Evolutionary conservation across 1,140 invertebrate species (phyloP), one percentile per base, ranked within the genome.

Genomic region (Neelides sp.): DNA sequence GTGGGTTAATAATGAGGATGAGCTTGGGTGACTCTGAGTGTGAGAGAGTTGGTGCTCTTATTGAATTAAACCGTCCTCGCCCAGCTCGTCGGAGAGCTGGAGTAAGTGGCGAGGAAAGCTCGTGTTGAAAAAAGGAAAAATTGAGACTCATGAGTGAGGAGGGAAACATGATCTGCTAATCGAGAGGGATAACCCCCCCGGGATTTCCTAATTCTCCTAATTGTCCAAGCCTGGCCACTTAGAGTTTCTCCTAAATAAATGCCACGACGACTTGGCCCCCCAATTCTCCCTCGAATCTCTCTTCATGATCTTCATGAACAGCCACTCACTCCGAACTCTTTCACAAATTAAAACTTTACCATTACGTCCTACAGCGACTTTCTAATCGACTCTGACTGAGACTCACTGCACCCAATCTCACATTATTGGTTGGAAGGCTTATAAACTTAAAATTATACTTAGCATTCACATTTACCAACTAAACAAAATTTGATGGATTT

Each of bases 161-260:
- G 8, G 15, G 58, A 54, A 60, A 60, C 54, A 60, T 60, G 58
- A 60, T 60, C 58, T 60, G 48, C 47, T 60, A 57, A 57, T 60
- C 58, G 58, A 54, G 58, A 60, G 54, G 58, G 51, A 52, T 52
- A 57, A 60, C 32, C 52, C 58, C 54, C 58, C 15, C 12, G 54
- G 48, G 58, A 60, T 47, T 54, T 57, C 34, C 51, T 60, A 60
- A 60, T 60, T 60, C 58, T 56, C 54, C 48, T 60, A 60, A 60
- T 60, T 60, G 58, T 60, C 39, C 35, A 54, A 52, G 52, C 49
- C 50, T 50, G 50, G 55, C 55, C 47, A 54, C 41, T 52, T 45
- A 36, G 36, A 49, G 24, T 35, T 20, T 7, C 8, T 17, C 43
- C 43, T n/a, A n/a, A n/a, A n/a, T n/a, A n/a, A n/a, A n/a, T n/a